Evolutionary conservation across 2,888 invertebrate genomes (phyloP), one percentile per base, ranked within the genome.

Genomic region (Erebia ligea): DNA sequence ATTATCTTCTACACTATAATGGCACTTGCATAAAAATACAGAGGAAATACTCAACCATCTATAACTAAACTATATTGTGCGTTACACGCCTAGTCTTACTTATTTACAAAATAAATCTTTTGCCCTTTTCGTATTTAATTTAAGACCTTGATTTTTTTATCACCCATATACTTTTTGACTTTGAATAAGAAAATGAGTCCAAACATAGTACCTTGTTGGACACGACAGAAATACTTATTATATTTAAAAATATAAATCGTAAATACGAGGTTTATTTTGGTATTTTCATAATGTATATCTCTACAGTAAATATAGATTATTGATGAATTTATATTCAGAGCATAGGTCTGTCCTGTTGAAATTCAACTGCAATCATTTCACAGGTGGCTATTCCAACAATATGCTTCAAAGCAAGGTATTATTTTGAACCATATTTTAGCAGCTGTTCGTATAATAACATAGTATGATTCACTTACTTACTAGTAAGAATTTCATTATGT

Each of bases 51-150:
- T 87, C 83, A 77, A 81, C 78, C 17, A 83, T 80, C 81, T 82
- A 82, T 68, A 75, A 65, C 82, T 57, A 25, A 75, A 65, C 82
- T 57, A 25, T 10, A 19, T 56, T 72, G 81, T 86, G 90, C 90
- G 90, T 90, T 77, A 86, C 72, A 89, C 90, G 90, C 89, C 76
- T 83, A 81, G 79, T 80, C 80, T 45, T 83, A 84, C 81, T 58
- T 86, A 87, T 88, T 83, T 87, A 88, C 86, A 89, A 79, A 40
- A 66, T 78, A 80, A 70, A 67, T 77, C 86, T 83, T 81, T 83
- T 82, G 82, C 84, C 84, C 83, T 82, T 71, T 59, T 42, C 42
- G 10, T 15, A 62, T 62, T 48, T 5, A 17, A 45, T 42, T 61
- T 45, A 45, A 8, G 5, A 61, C 42, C 42, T 19, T 15, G 2